A percentile compares a stretch with the other conserved stretches of the same genome.
Conservation (phyloP, 1,140 invertebrate species). For the Pteromalus puparum region DNA sequence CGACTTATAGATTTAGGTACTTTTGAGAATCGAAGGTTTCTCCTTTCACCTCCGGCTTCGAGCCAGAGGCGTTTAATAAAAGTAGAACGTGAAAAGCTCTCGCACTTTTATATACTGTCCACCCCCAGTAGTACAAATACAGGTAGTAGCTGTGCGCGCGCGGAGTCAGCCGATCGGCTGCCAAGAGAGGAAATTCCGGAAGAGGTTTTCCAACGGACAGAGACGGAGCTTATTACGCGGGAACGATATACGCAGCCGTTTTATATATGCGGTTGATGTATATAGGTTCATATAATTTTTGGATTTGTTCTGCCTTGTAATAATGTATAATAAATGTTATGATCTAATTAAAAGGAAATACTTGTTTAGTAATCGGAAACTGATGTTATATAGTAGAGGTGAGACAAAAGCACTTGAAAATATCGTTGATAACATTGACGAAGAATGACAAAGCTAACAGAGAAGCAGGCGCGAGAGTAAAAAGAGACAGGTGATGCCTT, state of each 20-base stretch:
- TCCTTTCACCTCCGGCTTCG: not conserved
- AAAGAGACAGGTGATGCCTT: conserved; percentile 1
- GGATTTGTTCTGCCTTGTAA: no score
- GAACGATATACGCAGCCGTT: not conserved
- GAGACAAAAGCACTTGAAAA: not conserved
- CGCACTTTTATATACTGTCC: not conserved
- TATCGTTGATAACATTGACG: not conserved
- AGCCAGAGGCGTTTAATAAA: conserved; percentile 41
- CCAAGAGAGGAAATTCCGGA: conserved; percentile 27
- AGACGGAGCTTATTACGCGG: not conserved
- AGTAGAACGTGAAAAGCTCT: conserved; percentile 16
- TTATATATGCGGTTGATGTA: no score
- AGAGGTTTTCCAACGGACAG: no score
- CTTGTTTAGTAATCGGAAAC: not conserved
- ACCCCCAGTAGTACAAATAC: not conserved
- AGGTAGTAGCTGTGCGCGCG: not conserved
- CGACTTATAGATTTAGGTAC: not conserved
- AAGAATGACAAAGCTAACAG: not conserved
- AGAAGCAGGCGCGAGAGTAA: no score
- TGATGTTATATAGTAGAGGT: not conserved
- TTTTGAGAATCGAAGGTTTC: not conserved
- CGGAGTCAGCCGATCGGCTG: conserved; percentile 41
- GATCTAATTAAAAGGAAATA: no score
- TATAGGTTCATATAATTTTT: no score
- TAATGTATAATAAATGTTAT: no score